Percentiles rank a stretch among this genome's conserved stretches.
Conservation (phyloP, 1,140 invertebrate species). For the Aleiodes sp. region DNA sequence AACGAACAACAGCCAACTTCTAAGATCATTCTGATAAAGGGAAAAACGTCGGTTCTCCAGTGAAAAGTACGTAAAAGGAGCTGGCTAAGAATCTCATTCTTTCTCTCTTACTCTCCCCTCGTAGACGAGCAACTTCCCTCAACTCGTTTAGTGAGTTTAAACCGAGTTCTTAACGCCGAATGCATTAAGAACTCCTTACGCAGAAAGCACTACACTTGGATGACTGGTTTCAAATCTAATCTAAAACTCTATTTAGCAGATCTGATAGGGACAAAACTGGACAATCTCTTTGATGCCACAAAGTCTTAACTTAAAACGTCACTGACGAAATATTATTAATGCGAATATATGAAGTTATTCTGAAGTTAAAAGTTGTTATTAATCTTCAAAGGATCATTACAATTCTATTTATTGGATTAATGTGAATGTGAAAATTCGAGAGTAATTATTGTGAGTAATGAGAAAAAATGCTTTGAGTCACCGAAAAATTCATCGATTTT, state of each 20-base stretch:
- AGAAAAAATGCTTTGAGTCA: no score
- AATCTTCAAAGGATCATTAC: no score
- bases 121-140: conserved; percentile 44
- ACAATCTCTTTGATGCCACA: conserved; percentile 8
- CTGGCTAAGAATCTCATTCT: no score
- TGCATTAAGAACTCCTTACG: conserved; percentile 52
- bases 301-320: neutral
- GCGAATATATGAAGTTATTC: neutral
- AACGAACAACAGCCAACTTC: neutral
- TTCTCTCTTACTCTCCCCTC: no score
- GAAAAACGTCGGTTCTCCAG: neutral
- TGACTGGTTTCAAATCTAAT: conserved; percentile 48
- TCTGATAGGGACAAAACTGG: conserved; percentile 40
- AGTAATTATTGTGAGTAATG: no score
- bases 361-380: no score
- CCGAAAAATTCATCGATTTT: no score
- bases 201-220: conserved; percentile 21
- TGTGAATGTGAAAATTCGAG: no score
- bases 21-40: neutral
- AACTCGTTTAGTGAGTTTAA: conserved; percentile 53
- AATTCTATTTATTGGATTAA: no score
- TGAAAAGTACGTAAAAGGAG: conserved; percentile 8
- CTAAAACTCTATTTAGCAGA: conserved; percentile 49
- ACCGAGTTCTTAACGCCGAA: conserved; percentile 47
- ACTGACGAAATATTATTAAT: neutral